phyloP scores from a whole-genome alignment of 2,797 vertebrate species.

The Coendou prehensilis region DNA sequence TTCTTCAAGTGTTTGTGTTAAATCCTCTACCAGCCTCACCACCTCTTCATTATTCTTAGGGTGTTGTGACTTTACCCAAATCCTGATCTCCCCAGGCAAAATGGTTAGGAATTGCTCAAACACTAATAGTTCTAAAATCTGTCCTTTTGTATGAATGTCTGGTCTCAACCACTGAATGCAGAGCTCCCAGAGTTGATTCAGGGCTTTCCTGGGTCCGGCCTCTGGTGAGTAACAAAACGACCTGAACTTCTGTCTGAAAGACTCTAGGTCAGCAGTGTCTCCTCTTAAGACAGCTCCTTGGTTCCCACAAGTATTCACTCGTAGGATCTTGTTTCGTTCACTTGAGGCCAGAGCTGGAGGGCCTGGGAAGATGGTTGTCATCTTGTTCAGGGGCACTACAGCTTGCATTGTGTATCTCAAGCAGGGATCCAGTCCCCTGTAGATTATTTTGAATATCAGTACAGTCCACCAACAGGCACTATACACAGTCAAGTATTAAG shows the following conservation, averaged over 20 bases:
- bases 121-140: conserved; percentile 83
- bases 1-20: conserved; percentile 73
- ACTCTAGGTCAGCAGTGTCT: conserved; percentile 56
- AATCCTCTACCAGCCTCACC: conserved; percentile 78
- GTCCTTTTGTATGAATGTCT: conserved; percentile 81
- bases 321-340: conserved; percentile 39
- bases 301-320: not conserved
- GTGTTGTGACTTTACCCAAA: conserved; percentile 81
- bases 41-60: conserved; percentile 74
- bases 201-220: conserved; percentile 79
- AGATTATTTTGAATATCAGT: not conserved
- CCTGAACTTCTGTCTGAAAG: conserved; percentile 80
- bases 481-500: conserved; percentile 7
- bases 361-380: conserved; percentile 7
- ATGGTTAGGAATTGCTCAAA: conserved; percentile 82
- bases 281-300: conserved; percentile 32
- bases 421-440: conserved; percentile 38
- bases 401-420: not conserved
- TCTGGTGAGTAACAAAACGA: conserved; percentile 78
- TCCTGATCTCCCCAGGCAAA: conserved; percentile 80
- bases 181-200: conserved; percentile 81
- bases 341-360: not conserved
- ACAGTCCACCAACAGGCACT: conserved; percentile 28
- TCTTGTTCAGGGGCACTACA: not conserved
- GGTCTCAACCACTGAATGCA: conserved; percentile 83